Percentiles rank a stretch among this genome's conserved stretches.
These are phyloP conservation scores for Drosophila aff. DNA, from an alignment of 1,140 invertebrate genomes.

Conservation along the genomic window DNA sequence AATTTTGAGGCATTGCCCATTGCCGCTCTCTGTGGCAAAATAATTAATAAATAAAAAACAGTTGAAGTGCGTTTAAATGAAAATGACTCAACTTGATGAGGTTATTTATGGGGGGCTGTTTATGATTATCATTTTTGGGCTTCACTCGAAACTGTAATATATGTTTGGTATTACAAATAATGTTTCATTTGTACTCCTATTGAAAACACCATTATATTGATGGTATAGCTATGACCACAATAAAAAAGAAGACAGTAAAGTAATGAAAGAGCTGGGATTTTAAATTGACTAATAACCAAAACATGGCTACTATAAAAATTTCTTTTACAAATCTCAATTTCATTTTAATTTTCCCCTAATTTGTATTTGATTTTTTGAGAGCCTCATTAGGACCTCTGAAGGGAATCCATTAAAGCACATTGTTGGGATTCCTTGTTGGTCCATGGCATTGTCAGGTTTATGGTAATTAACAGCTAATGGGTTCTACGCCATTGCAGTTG, in stretches of 20 bases:
- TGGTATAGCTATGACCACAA: background rate
- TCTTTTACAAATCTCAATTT: background rate
- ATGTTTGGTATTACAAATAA: background rate
- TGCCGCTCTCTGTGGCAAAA: constrained; percentile 1
- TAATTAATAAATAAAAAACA: constrained; percentile 25
- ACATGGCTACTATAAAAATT: background rate
- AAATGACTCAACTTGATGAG: constrained; percentile 2
- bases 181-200: background rate
- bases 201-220: background rate
- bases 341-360: background rate
- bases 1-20: constrained; percentile 12
- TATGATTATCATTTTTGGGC: background rate
- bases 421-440: constrained; percentile 41
- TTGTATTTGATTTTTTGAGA: background rate
- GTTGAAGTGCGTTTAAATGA: constrained; percentile 14
- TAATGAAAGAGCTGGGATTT: background rate
- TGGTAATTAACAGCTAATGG: constrained; percentile 82
- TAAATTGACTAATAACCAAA: background rate
- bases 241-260: background rate
- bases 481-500: constrained; percentile 79
- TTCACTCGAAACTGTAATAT: background rate
- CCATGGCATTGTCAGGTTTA: constrained; percentile 77
- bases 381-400: background rate
- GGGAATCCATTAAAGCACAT: constrained; percentile 2
- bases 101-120: constrained; percentile 9